Base-by-base conservation (phyloP, 2,888 invertebrate genomes). In the Cephus rjabovi region DNA sequence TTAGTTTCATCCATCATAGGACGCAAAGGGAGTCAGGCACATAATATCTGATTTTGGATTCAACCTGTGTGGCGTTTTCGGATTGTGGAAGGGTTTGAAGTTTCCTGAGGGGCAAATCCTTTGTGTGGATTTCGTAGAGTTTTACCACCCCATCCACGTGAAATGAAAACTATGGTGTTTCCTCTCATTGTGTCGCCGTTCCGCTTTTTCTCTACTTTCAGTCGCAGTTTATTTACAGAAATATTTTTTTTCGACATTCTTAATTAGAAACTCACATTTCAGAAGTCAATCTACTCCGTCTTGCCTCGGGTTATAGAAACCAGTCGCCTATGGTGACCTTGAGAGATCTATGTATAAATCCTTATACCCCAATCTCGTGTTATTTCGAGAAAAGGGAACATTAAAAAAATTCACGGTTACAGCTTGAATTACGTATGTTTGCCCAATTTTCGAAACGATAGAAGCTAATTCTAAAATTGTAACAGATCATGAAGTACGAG, bases 1-100 rank as follows among this genome's bases (percentile, higher is more conserved):
- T 89, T 87, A 83, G 85, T 88, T 88, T 84, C 87, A 89, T 89
- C 87, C 84, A 87, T 89, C 88, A 88, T 80, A 80, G 77, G 74
- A 70, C 74, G 81, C 79, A 77, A 77, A 80, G 82, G 78, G 80
- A 85, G 80, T 81, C 79, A 79, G 79, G 70, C 34, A 79, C 81
- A 81, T 83, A 81, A 82, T 86, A 86, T 87, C 86, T 86, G 87
- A 86, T 86, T 80, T 83, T 79, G 80, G 76, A 74, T 75, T 83
- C 87, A 78, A 86, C 85, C 80, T 86, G 87, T 87, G 87, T 86
- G 84, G 86, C 84, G 86, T 82, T 83, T 81, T 78, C 77, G 78
- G 69, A 68, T 77, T 78, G 79, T 75, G 73, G 79, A 75, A 75
- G 68, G 75, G 68, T 30, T 75, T 30, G 75, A 75, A 68, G 75